Conservation (phyloP, 1,140 invertebrate genomes). For the Agrypnia vestita region DNA sequence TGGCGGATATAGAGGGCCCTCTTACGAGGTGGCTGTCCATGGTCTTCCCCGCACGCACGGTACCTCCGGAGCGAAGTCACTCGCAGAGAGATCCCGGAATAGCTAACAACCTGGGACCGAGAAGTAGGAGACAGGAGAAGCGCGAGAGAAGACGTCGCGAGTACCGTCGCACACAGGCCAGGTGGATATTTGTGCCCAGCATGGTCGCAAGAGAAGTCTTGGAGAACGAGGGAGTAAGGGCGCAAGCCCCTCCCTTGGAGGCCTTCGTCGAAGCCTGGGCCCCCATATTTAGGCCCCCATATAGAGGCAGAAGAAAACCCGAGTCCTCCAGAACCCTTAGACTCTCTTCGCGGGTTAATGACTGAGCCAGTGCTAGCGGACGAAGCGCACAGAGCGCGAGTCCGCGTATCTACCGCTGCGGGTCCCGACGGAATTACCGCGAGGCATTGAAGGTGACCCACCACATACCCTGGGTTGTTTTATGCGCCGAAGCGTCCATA, state of each 20-base stretch:
- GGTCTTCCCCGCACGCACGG: not conserved
- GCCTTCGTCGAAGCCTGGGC: not conserved
- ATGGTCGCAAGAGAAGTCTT: not conserved
- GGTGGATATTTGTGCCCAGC: not conserved
- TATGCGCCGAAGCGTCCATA: too few relatives aligned
- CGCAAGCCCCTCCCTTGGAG: not conserved
- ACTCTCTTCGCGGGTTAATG: not conserved
- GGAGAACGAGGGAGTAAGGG: not conserved
- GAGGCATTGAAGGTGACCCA: too few relatives aligned
- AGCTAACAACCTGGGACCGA: too few relatives aligned
- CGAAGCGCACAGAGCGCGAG: not conserved
- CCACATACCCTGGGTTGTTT: too few relatives aligned
- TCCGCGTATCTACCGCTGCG: too few relatives aligned
- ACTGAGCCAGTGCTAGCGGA: not conserved
- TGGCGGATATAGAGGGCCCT: not conserved
- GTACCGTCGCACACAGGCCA: not conserved
- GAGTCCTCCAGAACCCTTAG: too few relatives aligned
- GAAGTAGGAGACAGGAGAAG: not conserved
- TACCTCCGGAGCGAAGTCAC: not conserved
- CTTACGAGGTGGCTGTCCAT: not conserved
- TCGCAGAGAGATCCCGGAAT: too few relatives aligned
- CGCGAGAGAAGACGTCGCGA: not conserved
- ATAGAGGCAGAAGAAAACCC: too few relatives aligned
- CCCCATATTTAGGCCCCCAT: not conserved
- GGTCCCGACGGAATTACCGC: too few relatives aligned